Percentiles rank a stretch among this genome's conserved stretches.
phyloP scores from a whole-genome alignment of 2,113 vertebrate species.

The Psammodynastes pulverulentus region DNA sequence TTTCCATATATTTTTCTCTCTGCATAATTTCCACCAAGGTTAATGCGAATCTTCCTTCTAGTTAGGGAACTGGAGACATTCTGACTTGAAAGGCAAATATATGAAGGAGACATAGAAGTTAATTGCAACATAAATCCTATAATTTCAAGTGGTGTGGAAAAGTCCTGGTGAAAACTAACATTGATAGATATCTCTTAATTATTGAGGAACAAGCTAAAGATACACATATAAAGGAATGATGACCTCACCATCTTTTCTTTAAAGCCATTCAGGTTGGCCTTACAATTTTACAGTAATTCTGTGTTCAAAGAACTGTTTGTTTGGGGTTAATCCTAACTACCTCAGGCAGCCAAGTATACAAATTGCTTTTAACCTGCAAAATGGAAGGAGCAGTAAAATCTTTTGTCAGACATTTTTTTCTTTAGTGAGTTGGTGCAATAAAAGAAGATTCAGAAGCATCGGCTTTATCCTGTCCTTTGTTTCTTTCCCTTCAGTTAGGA shows the following conservation, averaged over 20 bases:
- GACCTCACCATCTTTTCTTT: neutral
- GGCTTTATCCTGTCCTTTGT: neutral
- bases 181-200: neutral
- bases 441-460: neutral
- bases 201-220: neutral
- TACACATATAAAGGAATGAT: neutral
- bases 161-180: neutral
- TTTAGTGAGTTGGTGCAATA: neutral
- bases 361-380: neutral
- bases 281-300: neutral
- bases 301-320: neutral
- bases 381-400: fast-evolving
- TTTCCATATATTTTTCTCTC: neutral
- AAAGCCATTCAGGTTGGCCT: conserved; percentile 11
- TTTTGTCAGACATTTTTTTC: neutral
- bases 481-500: neutral
- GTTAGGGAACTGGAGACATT: neutral
- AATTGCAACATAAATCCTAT: neutral
- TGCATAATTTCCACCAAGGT: neutral
- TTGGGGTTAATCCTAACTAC: neutral
- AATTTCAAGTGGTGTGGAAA: neutral
- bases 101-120: neutral
- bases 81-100: neutral
- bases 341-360: neutral
- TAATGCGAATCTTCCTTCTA: neutral